Evolutionary conservation across 2,113 vertebrate genomes (phyloP), one percentile per base, ranked within the genome.

Genomic region (Bujurquina vittata): DNA sequence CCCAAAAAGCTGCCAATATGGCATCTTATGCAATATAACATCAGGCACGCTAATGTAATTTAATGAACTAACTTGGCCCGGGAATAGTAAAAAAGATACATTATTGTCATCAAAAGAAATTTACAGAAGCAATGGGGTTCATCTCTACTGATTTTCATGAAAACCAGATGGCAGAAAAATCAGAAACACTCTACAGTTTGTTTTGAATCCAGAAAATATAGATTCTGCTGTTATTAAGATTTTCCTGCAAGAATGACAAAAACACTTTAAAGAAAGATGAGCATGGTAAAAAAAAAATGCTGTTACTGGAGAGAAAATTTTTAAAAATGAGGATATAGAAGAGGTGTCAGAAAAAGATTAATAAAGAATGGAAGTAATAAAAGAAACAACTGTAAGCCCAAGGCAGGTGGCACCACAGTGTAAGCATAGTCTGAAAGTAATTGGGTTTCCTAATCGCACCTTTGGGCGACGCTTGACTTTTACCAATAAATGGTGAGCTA

Each of bases 361-460:
- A 95, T 93, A 92, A 91, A 94, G 88, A 89, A 87, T 84, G 79
- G 79, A 75, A 93, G 94, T 95, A 94, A 96, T 95, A 94, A 95
- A 93, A 91, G 90, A 91, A 94, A 94, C 89, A 94, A 93, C 92
- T 95, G 92, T 92, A 91, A 88, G 91, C 94, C 92, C 77, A 91
- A 88, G 93, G 94, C 94, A 84, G 73, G 79, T 86, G 31, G 84
- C 86, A 63, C 26, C 82, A 67, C 62, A 61, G 85, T 77, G 85
- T 81, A 91, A 91, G 84, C 88, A 84, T 85, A 88, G 87, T 93
- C 80, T 87, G 86, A 88, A 91, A 93, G 94, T 95, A 95, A 95
- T 95, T 95, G 93, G 89, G 89, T 94, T 94, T 94, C 91, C 94
- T 95, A 95, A 95, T 94, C 89, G 90, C 76, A 92, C 91, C 95